Base-by-base conservation (phyloP, 1,140 invertebrate genomes). In the Cephus cinctus region DNA sequence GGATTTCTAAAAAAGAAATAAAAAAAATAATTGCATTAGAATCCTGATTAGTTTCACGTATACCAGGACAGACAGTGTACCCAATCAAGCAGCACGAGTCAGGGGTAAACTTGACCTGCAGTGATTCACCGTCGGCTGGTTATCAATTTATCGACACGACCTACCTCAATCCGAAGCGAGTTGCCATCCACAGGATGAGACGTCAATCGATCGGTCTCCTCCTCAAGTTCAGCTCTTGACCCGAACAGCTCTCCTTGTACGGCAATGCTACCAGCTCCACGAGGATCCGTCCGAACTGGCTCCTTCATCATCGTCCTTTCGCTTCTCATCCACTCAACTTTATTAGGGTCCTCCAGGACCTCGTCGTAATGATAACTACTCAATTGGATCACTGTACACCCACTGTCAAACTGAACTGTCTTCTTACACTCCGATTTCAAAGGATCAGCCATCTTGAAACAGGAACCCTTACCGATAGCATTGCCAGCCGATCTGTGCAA, bases 371-470 rank as follows among this genome's bases (percentile, higher is more conserved):
- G n/a, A n/a, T n/a, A n/a, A 18, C 8, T 38, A 42, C 5, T 14
- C 32, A n/a, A 35, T 21, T 53, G 38, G 47, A 59, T 59, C 31
- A 64, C 51, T 15, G 56, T 65, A 40, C 56, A 65, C 15, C 55
- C 65, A 56, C 52, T 61, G 48, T 67, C 53, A 36, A 75, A 73
- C 45, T 72, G 66, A 45, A 75, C 69, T 23, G 59, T 65, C 41
- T 71, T 73, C 43, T 56, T 71, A 5, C 25, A 8, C 6, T 27
- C 25, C 6, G 6, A 8, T n/a, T n/a, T 27, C n/a, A 6, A n/a
- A 27, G 25, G 25, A 27, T 6, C 25, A n/a, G n/a, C n/a, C n/a
- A n/a, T n/a, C n/a, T n/a, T n/a, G n/a, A n/a, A n/a, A n/a, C n/a
- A n/a, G n/a, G n/a, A n/a, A n/a, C n/a, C n/a, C n/a, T n/a, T n/a